Base-by-base conservation (phyloP, 2,888 invertebrate genomes). In the Julus scandinavius region DNA sequence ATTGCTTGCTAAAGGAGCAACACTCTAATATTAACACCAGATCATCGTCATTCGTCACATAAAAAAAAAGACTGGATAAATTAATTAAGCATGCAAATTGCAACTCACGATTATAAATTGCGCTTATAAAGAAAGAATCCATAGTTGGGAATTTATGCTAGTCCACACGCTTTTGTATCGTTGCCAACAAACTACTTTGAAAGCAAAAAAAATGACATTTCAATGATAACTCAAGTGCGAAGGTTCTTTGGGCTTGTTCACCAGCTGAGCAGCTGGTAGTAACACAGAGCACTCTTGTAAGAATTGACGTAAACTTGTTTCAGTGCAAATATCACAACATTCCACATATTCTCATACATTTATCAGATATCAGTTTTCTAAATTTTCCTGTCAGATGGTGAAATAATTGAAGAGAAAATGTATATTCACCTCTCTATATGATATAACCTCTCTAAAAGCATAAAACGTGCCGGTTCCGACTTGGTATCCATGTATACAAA, bases 161-260 rank as follows among this genome's bases (percentile, higher is more conserved):
- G 63, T n/a, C 63, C 17, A n/a, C n/a, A n/a, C 3, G n/a, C 17
- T 54, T 63, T 63, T 63, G 63, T 17, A 15, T 0, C 63, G 63
- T 63, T 63, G 63, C 63, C 20, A 63, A 63, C 17, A 63, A n/a
- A 15, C 13, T 5, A 0, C 17, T 3, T 13, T 54, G 1, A 63
- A 63, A n/a, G 20, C n/a, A 63, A 63, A 63, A 54, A 45, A 63
- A 63, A 63, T 20, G 63, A 63, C 63, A n/a, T 85, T 85, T 85
- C 17, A 85, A 85, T 85, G 85, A 29, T 84, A 45, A 85, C 85
- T 45, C 9, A 84, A 84, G 85, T 85, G 38, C 6, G 85, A 85
- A 85, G 41, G 41, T 85, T 41, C 85, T 85, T 85, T 17, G 85
- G 17, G n/a, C 38, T n/a, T 41, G 49, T 85, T n/a, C 5, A 41